phyloP scores from a whole-genome alignment of 2,113 vertebrate species.

The Tachysurus fulvidraco region DNA sequence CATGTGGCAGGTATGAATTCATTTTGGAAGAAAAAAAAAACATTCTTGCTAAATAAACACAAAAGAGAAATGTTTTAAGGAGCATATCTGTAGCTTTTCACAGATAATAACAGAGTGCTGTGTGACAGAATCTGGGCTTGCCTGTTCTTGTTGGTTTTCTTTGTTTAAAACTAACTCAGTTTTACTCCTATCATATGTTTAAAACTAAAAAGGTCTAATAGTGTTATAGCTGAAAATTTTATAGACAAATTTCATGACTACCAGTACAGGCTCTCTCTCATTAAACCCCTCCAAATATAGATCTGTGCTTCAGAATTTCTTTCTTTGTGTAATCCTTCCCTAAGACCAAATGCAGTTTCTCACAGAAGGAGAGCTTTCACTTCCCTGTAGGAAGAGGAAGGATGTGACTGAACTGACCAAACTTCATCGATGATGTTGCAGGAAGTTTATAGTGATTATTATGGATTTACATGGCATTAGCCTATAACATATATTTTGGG shows the following conservation, averaged over 20 bases:
- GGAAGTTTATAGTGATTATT: background rate
- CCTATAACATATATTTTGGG: background rate
- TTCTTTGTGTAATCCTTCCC: background rate
- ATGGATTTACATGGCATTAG: background rate
- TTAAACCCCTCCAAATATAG: background rate
- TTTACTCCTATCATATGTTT: background rate
- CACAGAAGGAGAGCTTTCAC: constrained; percentile 16
- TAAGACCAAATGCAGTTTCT: constrained; percentile 22
- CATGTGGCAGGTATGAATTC: background rate
- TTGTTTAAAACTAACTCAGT: background rate
- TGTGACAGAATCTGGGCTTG: background rate
- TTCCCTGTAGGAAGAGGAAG: constrained; percentile 26
- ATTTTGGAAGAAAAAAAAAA: background rate
- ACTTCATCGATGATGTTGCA: background rate
- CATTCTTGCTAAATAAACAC: background rate
- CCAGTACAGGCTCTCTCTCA: background rate
- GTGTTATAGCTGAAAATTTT: background rate
- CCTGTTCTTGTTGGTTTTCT: background rate
- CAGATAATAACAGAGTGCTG: too few relatives aligned
- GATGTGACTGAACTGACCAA: background rate
- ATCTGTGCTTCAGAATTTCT: background rate
- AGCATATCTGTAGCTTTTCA: background rate
- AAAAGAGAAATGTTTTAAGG: background rate
- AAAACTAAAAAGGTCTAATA: background rate
- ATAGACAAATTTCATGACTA: background rate